phyloP scores from a whole-genome alignment of 1,140 invertebrate species.

The Babylonia areolata region DNA sequence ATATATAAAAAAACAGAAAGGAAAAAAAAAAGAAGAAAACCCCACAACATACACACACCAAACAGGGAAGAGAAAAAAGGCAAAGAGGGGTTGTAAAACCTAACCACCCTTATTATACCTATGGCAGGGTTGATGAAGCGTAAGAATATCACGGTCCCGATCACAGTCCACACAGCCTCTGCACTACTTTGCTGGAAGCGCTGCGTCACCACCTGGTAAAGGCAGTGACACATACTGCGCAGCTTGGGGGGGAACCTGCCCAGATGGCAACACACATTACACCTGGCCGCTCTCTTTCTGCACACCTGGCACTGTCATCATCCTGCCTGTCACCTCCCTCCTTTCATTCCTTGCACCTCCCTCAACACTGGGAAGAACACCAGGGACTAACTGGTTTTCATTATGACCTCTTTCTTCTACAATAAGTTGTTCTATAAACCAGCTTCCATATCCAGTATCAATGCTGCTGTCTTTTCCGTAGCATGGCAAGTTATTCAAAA shows the following conservation, averaged over 20 bases:
- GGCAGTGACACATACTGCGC: constrained; percentile 98
- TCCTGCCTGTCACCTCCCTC: neutral
- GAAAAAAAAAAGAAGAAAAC: neutral
- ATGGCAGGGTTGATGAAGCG: constrained; percentile 99
- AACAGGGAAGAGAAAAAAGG: neutral
- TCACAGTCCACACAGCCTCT: constrained; percentile 74
- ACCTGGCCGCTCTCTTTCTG: neutral
- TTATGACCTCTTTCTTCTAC: no score
- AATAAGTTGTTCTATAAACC: no score
- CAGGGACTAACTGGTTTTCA: no score
- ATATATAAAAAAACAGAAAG: neutral
- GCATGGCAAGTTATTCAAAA: no score
- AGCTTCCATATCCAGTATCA: no score
- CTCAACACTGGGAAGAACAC: neutral
- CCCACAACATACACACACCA: neutral
- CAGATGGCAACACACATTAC: constrained; percentile 39
- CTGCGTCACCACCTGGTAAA: constrained; percentile 89
- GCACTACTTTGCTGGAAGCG: constrained; percentile 85
- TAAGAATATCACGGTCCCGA: constrained; percentile 97
- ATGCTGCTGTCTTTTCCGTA: no score
- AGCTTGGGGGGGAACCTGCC: constrained; percentile 91
- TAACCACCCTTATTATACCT: constrained; percentile 77
- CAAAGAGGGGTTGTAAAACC: constrained; percentile 3
- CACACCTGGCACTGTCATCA: no score
- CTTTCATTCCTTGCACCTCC: neutral